Evolutionary conservation across 2,888 invertebrate genomes (phyloP), one percentile per base, ranked within the genome.

Genomic region (Acholoe squamosa): DNA sequence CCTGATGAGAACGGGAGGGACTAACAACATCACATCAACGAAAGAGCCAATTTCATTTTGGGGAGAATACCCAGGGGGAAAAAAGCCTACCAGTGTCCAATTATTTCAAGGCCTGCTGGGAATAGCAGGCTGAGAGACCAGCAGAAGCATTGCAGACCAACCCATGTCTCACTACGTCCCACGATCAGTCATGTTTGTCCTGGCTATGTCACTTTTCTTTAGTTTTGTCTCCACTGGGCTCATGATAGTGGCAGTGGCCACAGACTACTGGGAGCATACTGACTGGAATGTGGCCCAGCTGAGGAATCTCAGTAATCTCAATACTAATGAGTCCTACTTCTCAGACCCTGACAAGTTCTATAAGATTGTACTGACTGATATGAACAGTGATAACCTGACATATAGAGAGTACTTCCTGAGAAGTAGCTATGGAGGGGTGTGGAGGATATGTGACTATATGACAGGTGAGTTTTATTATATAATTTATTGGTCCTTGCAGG

Each of bases 191-290:
- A 86, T 86, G 86, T 19, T 86, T 16, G 86, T 86, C 5, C 86
- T 86, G 52, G 52, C 28, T 0, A 16, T 86, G 31, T 52, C 86
- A 16, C 33, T 90, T 0, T 1, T 80, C 10, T 54, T 90, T 28
- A 80, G 90, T 16, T 16, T 84, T 22, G 12, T 91, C 7, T 77
- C 91, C 51, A 90, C 90, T 28, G 61, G 88, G 76, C 89, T 92
- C 5, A 90, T 91, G 84, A 28, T 92, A 25, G 91, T 92, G 19
- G 84, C 91, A 61, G 90, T 92, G 67, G 84, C 91, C 12, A 91
- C 92, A n/a, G 92, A 92, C 88, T 84, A 90, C 61, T 92, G 92
- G 92, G 92, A 92, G 67, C 33, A 91, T 56, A 91, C 56, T 12
- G 76, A 34, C 33, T 90, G 51, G 31, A 43, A 76, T 43, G 54